Percentiles rank a stretch among this genome's conserved stretches.
phyloP scores from a whole-genome alignment of 2,888 invertebrate genomes.

The Drosophila meridionalis region DNA sequence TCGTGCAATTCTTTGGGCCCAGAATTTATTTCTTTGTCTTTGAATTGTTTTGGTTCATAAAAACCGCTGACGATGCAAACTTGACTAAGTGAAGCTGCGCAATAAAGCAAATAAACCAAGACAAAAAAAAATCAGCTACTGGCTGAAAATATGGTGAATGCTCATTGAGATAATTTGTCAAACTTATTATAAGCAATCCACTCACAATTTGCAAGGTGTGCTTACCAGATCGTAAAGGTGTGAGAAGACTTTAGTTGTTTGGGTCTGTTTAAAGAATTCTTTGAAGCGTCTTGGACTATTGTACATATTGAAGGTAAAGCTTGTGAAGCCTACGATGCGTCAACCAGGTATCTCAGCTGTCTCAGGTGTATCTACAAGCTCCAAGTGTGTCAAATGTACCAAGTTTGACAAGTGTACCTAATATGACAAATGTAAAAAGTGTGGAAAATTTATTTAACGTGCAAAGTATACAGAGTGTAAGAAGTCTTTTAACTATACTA shows the following conservation, averaged over 20 bases:
- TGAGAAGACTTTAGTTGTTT: not conserved
- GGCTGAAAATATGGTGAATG: slow-evolving; percentile 10
- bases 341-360: not conserved
- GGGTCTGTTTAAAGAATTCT: not conserved
- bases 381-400: not conserved
- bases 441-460: not conserved
- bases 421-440: not conserved
- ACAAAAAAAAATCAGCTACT: slow-evolving; percentile 4
- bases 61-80: slow-evolving; percentile 69
- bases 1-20: slow-evolving; percentile 29
- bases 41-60: slow-evolving; percentile 46
- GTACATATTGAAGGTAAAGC: not conserved
- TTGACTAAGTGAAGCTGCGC: slow-evolving; percentile 58
- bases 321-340: not conserved
- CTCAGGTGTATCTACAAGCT: not conserved
- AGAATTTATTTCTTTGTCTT: slow-evolving; percentile 34
- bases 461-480: not conserved
- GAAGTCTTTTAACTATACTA: not conserved
- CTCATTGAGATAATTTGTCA: slow-evolving; percentile 36
- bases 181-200: slow-evolving; percentile 25
- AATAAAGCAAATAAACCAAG: slow-evolving; percentile 28
- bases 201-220: slow-evolving; percentile 17
- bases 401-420: not conserved
- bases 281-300: not conserved
- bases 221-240: slow-evolving; percentile 9